A percentile compares a stretch with the other conserved stretches of the same genome.
Conservation (phyloP, 1,140 invertebrate genomes). For the Maniola jurtina region DNA sequence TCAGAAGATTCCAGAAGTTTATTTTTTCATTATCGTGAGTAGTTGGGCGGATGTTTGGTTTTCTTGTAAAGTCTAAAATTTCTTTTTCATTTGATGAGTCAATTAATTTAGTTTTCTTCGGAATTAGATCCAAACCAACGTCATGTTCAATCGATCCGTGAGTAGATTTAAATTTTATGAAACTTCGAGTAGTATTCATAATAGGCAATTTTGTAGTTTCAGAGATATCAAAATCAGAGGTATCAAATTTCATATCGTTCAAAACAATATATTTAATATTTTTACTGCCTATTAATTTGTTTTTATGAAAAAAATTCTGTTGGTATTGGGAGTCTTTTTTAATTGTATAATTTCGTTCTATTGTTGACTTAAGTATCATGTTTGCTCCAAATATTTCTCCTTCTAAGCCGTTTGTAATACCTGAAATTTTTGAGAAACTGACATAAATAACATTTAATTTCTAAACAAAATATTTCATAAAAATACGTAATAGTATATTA, state of each 20-base stretch:
- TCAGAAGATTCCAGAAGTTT: conserved; percentile 50
- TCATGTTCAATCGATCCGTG: conserved; percentile 45
- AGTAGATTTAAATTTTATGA: conserved; percentile 43
- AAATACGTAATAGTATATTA: conserved; percentile 38
- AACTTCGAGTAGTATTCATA: conserved; percentile 40
- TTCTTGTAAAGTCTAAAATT: conserved; percentile 37
- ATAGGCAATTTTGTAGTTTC: conserved; percentile 22
- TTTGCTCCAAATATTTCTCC: conserved; percentile 84
- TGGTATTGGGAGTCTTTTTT: conserved; percentile 45
- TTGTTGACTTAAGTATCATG: conserved; percentile 80
- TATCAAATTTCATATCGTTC: conserved; percentile 35
- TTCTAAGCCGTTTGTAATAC: conserved; percentile 82
- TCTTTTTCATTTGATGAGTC: conserved; percentile 36
- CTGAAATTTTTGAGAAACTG: conserved; percentile 40
- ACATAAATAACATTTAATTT: not conserved
- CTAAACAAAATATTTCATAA: no score
- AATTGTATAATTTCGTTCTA: conserved; percentile 66
- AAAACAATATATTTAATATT: conserved; percentile 53
- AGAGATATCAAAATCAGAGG: conserved; percentile 17
- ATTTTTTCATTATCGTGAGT: conserved; percentile 35
- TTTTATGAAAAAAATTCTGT: conserved; percentile 54
- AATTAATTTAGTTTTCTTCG: conserved; percentile 18
- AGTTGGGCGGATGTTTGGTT: conserved; percentile 12
- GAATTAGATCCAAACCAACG: conserved; percentile 37
- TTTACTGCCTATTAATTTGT: conserved; percentile 44